phyloP scores from a whole-genome alignment of 2,888 invertebrate species.

The Apodemia mormo region DNA sequence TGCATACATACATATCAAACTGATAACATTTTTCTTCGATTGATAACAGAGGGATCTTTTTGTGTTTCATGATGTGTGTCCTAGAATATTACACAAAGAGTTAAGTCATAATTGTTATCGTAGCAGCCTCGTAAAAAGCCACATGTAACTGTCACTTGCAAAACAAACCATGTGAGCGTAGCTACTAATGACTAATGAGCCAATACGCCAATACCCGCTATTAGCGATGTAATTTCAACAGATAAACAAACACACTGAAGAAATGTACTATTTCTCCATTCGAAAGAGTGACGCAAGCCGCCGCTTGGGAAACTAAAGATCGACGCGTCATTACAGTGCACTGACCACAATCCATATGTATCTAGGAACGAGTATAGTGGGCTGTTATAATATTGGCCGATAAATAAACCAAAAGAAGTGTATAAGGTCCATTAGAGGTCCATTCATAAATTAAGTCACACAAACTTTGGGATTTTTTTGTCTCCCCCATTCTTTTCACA shows the following conservation, averaged over 20 bases:
- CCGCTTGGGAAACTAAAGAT: neutral
- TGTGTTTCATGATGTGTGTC: too few species aligned
- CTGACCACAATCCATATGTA: neutral
- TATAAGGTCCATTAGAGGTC: too few species aligned
- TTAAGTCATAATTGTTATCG: neutral
- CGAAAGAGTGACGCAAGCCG: neutral
- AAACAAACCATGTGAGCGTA: neutral
- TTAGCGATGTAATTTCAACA: constrained; percentile 7
- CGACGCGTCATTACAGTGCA: constrained; percentile 6
- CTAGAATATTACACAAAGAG: neutral
- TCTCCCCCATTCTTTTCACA: too few species aligned
- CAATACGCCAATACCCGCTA: constrained; percentile 2
- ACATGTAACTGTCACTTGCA: neutral
- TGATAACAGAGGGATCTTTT: too few species aligned
- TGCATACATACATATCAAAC: too few species aligned
- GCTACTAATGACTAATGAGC: neutral
- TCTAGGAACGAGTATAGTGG: neutral
- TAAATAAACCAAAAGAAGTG: neutral
- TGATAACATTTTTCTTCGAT: too few species aligned
- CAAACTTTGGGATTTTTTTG: too few species aligned
- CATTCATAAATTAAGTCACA: too few species aligned
- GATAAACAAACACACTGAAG: constrained; percentile 6
- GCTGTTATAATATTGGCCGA: neutral
- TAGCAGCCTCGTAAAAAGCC: neutral
- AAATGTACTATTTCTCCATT: constrained; percentile 12